Evolutionary conservation across 2,797 vertebrate species (phyloP), one percentile per base, ranked within the genome.

Genomic region (Sebastes kiyomatsui): DNA sequence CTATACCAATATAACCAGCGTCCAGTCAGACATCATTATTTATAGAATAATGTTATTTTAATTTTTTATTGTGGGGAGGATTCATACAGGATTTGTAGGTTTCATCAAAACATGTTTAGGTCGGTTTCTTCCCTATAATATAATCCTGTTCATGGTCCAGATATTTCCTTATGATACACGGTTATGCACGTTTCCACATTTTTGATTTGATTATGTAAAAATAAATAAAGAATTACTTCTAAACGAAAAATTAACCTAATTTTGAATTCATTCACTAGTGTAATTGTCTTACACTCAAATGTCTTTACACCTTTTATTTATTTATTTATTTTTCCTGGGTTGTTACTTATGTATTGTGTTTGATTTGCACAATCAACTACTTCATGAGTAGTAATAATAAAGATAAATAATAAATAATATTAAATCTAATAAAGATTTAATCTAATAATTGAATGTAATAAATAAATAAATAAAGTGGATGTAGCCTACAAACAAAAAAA

Each of bases 181-280:
- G 49, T 2, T 33, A 7, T 11, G 3, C 5, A 20, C 4, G 11
- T 67, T 62, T 46, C 8, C 2, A n/a, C 18, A 62, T 54, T 56
- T 58, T 12, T 33, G 5, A 67, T 72, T 14, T 64, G 14, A 5
- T 38, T n/a, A 10, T 9, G n/a, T 59, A 4, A 16, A 80, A 30
- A 6, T 35, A 23, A 71, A 16, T 7, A 9, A 25, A 52, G 7
- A 2, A 30, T 54, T 52, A 14, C 12, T 59, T 16, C 4, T 4
- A 6, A 33, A n/a, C 0, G 2, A 61, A 27, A 54, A 65, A 33
- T 2, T 0, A 4, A 11, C 3, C 1, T 30, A 1, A 67, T 5
- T 30, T 30, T 32, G 6, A 68, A 27, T 25, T 64, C 1, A 1
- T 18, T 3, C 13, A 12, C 18, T 5, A 1, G 4, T 35, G 3